Percentiles rank a stretch among this genome's conserved stretches.
phyloP scores from a whole-genome alignment of 1,140 invertebrate genomes.

The Lepidurus couesii region DNA sequence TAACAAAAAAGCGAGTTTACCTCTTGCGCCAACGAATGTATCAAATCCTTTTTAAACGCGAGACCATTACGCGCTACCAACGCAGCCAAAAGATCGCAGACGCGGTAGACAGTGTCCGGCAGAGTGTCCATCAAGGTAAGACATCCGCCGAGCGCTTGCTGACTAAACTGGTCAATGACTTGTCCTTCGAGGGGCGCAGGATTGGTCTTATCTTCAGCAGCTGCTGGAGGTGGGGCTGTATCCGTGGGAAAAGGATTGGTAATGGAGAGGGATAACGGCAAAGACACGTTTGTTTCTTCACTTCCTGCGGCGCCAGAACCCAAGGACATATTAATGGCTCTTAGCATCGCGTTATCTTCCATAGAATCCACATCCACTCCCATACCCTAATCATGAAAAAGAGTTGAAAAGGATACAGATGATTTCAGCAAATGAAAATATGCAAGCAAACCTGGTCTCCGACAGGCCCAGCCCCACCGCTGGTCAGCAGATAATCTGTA shows the following conservation, averaged over 20 bases:
- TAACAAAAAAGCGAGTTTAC: conserved; percentile 6
- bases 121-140: conserved; percentile 67
- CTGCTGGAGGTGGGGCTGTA: conserved; percentile 30
- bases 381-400: conserved; percentile 35
- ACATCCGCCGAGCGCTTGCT: conserved; percentile 62
- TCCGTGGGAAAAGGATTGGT: conserved; percentile 24
- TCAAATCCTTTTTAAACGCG: conserved; percentile 17
- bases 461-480: conserved; percentile 53
- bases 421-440: conserved; percentile 35
- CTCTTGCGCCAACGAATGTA: conserved; percentile 29
- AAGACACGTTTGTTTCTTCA: not conserved
- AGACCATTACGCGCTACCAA: conserved; percentile 57
- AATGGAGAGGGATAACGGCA: not conserved
- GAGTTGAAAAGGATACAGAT: not conserved
- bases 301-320: conserved; percentile 43
- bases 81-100: conserved; percentile 73
- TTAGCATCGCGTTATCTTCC: conserved; percentile 65
- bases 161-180: conserved; percentile 41
- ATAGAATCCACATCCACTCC: conserved; percentile 55
- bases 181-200: conserved; percentile 31
- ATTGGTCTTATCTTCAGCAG: conserved; percentile 35
- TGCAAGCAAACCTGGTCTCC: conserved; percentile 41
- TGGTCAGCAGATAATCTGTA: conserved; percentile 73
- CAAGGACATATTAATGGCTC: conserved; percentile 67
- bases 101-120: conserved; percentile 74